phyloP scores from a whole-genome alignment of 2,113 vertebrate genomes.

The Acanthochromis polyacanthus region DNA sequence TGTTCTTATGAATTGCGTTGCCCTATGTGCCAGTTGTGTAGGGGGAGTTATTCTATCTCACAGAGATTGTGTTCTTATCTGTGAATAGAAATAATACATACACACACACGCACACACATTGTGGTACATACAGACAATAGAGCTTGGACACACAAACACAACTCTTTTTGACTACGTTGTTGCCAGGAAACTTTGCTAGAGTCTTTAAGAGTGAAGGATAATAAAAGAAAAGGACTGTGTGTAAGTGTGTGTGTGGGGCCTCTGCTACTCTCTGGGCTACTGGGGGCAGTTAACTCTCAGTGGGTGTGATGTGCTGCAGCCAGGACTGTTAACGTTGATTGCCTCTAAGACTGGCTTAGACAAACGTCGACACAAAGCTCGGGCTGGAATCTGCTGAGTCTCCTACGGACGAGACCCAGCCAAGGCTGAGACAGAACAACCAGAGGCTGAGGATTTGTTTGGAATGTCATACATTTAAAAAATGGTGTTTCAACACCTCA shows the following conservation, averaged over 20 bases:
- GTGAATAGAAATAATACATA: constrained; percentile 70
- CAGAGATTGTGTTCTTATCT: constrained; percentile 71
- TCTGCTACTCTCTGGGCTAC: constrained; percentile 51
- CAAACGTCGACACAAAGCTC: constrained; percentile 55
- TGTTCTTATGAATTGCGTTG: constrained; percentile 30
- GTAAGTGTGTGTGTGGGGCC: constrained; percentile 50
- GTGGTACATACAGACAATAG: constrained; percentile 41
- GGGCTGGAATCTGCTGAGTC: constrained; percentile 37
- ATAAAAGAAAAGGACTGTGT: constrained; percentile 71
- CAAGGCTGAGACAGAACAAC: constrained; percentile 6
- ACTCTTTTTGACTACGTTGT: constrained; percentile 75
- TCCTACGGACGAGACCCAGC: constrained; percentile 1
- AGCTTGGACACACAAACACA: constrained; percentile 70
- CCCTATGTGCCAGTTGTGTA: constrained; percentile 18
- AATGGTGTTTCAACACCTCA: constrained; percentile 21
- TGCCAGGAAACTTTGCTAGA: constrained; percentile 82
- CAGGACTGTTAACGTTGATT: constrained; percentile 48
- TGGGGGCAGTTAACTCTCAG: constrained; percentile 66
- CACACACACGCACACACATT: constrained; percentile 44
- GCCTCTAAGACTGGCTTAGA: constrained; percentile 40
- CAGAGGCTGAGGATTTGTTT: constrained; percentile 30
- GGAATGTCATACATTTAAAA: constrained; percentile 39
- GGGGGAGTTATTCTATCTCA: constrained; percentile 47
- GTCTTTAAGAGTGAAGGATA: constrained; percentile 76
- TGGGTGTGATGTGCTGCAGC: constrained; percentile 46